phyloP scores from a whole-genome alignment of 2,113 vertebrate genomes.

The Pterocles burchelli region DNA sequence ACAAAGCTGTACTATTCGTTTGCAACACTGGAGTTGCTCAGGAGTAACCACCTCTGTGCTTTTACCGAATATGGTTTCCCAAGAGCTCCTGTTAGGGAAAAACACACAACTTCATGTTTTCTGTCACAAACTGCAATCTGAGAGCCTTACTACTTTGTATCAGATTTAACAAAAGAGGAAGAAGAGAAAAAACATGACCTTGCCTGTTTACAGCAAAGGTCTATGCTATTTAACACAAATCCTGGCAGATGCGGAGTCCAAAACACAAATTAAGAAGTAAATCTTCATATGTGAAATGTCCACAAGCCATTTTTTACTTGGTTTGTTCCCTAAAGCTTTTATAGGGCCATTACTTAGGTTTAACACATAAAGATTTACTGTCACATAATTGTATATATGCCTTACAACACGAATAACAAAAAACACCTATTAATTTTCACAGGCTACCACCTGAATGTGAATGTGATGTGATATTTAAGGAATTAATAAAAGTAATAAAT shows the following conservation, averaged over 20 bases:
- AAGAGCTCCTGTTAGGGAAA: slow-evolving; percentile 84
- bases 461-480: background rate
- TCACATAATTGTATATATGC: background rate
- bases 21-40: slow-evolving; percentile 91
- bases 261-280: slow-evolving; percentile 38
- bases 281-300: slow-evolving; percentile 20
- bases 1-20: slow-evolving; percentile 92
- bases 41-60: slow-evolving; percentile 88
- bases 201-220: background rate
- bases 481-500: background rate
- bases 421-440: background rate
- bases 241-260: slow-evolving; percentile 2
- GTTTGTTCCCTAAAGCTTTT: background rate
- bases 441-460: background rate
- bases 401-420: background rate
- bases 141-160: slow-evolving; percentile 35
- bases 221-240: slow-evolving; percentile 1
- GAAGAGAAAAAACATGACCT: slow-evolving; percentile 19
- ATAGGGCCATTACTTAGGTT: background rate
- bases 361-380: background rate
- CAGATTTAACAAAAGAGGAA: slow-evolving; percentile 28
- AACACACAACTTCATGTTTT: slow-evolving; percentile 43
- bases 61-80: slow-evolving; percentile 93
- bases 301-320: slow-evolving; percentile 14
- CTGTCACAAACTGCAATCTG: slow-evolving; percentile 37